These are phyloP conservation scores for Hemichromis elongatus DNA, from an alignment of 2,113 vertebrate species.

Conservation along the genomic window DNA sequence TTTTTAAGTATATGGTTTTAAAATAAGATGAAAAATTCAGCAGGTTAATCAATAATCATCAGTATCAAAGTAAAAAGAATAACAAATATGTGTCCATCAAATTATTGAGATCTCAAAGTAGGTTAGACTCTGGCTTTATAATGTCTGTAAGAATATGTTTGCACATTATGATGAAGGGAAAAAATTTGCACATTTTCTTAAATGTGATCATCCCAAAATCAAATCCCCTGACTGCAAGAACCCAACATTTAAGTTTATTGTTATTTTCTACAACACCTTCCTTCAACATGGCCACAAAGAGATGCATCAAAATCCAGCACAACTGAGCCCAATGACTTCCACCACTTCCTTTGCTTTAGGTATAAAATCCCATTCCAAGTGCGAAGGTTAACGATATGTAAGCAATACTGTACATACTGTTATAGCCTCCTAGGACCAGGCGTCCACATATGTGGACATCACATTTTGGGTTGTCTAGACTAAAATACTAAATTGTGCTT, in stretches of 20 bases:
- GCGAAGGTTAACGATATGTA: neutral
- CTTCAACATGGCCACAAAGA: neutral
- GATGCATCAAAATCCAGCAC: neutral
- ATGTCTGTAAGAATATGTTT: neutral
- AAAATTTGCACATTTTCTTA: neutral
- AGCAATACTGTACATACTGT: neutral
- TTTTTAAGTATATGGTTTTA: neutral
- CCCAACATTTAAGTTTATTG: neutral
- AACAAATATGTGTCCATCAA: accelerated
- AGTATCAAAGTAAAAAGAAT: neutral
- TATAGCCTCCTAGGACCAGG: too few species aligned
- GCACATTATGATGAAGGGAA: neutral
- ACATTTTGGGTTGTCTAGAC: too few species aligned
- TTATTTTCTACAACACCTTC: neutral
- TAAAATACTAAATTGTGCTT: too few species aligned
- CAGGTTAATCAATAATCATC: neutral
- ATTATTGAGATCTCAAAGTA: neutral
- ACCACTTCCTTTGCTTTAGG: neutral
- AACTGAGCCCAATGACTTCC: neutral
- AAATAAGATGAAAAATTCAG: neutral
- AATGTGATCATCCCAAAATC: neutral
- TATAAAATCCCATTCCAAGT: neutral
- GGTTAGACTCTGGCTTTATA: neutral
- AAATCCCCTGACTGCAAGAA: neutral
- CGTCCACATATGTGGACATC: too few species aligned